phyloP scores from a whole-genome alignment of 2,797 vertebrate species.

The Vespertilio murinus region DNA sequence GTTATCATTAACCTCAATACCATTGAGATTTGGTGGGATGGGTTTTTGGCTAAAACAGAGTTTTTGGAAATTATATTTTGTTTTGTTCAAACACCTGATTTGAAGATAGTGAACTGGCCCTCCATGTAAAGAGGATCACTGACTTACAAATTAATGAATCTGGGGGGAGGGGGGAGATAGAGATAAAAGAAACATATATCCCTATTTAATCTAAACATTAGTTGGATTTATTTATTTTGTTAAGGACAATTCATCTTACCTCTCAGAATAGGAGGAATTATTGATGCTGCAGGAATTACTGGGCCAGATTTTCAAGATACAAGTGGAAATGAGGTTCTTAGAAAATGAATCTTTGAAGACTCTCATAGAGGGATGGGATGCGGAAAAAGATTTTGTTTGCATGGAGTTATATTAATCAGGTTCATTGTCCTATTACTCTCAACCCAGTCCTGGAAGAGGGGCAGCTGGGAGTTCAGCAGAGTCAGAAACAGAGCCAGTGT shows the following conservation, averaged over 20 bases:
- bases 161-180: not conserved
- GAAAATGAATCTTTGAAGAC: too few relatives aligned
- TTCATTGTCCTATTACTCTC: too few relatives aligned
- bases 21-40: not conserved
- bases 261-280: not conserved
- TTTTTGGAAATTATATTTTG: constrained; percentile 19
- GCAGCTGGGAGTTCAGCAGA: too few relatives aligned
- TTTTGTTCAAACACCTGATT: not conserved
- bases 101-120: not conserved
- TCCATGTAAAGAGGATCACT: not conserved
- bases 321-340: too few relatives aligned
- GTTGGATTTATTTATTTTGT: not conserved
- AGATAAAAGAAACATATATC: constrained; percentile 19
- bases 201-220: not conserved
- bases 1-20: not conserved
- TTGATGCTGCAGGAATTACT: too few relatives aligned
- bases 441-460: too few relatives aligned
- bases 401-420: too few relatives aligned
- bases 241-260: not conserved
- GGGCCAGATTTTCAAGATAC: too few relatives aligned
- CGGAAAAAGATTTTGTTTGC: too few relatives aligned
- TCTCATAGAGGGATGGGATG: too few relatives aligned
- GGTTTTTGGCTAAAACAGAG: not conserved
- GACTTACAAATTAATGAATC: not conserved
- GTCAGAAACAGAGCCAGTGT: too few relatives aligned